phyloP scores from a whole-genome alignment of 1,140 invertebrate genomes.

The Drosophila ohnishii region DNA sequence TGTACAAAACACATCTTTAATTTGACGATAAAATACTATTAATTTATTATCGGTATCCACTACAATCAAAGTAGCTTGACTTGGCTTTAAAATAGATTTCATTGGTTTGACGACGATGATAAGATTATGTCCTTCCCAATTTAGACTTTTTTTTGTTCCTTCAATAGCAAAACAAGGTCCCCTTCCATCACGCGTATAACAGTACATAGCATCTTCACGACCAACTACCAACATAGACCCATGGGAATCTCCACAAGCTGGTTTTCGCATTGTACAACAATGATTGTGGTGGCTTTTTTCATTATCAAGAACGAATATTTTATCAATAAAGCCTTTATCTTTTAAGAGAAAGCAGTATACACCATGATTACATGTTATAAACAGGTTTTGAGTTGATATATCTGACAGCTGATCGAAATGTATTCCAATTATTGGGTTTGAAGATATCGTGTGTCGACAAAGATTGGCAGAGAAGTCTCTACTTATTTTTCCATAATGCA shows the following conservation, averaged over 20 bases:
- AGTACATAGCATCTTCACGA: slow-evolving; percentile 62
- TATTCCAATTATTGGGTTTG: slow-evolving; percentile 50
- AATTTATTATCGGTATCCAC: slow-evolving; percentile 63
- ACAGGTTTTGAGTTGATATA: slow-evolving; percentile 22
- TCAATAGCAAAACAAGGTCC: slow-evolving; percentile 66
- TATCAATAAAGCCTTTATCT: slow-evolving; percentile 43
- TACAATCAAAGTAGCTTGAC: slow-evolving; percentile 26
- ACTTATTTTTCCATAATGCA: slow-evolving; percentile 54
- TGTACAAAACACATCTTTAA: slow-evolving; percentile 41
- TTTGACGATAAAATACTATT: slow-evolving; percentile 54
- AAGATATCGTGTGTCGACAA: slow-evolving; percentile 33
- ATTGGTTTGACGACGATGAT: slow-evolving; percentile 34
- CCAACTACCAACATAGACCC: slow-evolving; percentile 54
- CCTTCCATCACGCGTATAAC: slow-evolving; percentile 59
- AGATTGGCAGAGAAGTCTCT: slow-evolving; percentile 32
- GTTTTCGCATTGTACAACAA: slow-evolving; percentile 49
- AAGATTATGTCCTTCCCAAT: slow-evolving; percentile 51
- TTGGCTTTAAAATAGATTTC: background rate
- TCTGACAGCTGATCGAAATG: slow-evolving; percentile 35
- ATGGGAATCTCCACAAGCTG: background rate
- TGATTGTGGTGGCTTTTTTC: slow-evolving; percentile 35
- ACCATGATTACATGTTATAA: slow-evolving; percentile 44
- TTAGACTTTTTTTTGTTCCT: slow-evolving; percentile 48
- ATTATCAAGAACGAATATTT: slow-evolving; percentile 29
- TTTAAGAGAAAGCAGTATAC: slow-evolving; percentile 47